Percentiles rank a stretch among this genome's conserved stretches.
Evolutionary conservation across 2,888 invertebrate species (phyloP).

Genomic region (Blera fallax): DNA sequence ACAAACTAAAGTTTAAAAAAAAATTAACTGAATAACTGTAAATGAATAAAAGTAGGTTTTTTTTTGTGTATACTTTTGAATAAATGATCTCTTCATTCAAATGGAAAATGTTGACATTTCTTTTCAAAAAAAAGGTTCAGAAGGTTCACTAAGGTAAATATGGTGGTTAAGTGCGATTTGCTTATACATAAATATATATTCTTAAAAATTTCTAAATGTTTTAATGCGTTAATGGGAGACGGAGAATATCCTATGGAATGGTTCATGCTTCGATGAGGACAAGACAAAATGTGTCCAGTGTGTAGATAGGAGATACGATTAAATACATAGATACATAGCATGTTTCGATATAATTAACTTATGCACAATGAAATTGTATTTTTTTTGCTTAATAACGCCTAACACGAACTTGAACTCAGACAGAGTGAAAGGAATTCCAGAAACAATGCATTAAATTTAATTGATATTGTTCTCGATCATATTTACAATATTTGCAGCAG

Average conservation of each 20-base stretch:
- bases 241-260: not conserved
- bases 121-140: no score
- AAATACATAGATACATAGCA: not conserved
- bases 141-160: not conserved
- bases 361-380: no score
- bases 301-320: no score
- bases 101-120: not conserved
- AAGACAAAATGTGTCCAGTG: not conserved
- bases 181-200: not conserved
- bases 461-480: no score
- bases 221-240: not conserved
- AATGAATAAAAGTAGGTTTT: not conserved
- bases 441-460: no score
- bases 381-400: not conserved
- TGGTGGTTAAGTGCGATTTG: not conserved
- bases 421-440: no score
- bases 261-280: not conserved
- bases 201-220: not conserved
- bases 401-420: not conserved
- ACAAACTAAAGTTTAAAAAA: not conserved
- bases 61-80: not conserved
- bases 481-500: no score
- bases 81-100: conserved; percentile 5
- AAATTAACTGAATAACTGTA: not conserved
- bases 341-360: not conserved